phyloP scores from a whole-genome alignment of 2,888 invertebrate genomes.

The Ametastegia equiseti region DNA sequence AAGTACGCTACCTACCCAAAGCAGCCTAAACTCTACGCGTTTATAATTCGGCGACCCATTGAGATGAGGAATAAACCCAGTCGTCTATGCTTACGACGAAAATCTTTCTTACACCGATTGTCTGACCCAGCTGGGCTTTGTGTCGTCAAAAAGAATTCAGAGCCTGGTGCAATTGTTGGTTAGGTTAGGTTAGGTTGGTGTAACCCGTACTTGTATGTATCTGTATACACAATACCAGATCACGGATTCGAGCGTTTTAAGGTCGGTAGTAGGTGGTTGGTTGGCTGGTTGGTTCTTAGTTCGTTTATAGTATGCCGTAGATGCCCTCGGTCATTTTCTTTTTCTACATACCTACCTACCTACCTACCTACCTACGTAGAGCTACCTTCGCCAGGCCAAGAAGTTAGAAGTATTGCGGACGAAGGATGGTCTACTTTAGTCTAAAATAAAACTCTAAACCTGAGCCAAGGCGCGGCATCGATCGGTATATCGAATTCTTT shows the following conservation, averaged over 20 bases:
- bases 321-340: neutral
- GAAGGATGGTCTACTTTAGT: neutral
- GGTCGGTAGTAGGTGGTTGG: neutral
- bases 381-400: neutral
- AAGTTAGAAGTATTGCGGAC: conserved; percentile 5
- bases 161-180: neutral
- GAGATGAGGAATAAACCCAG: neutral
- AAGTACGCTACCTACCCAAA: no score
- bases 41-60: neutral
- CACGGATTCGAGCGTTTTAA: neutral
- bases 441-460: conserved; percentile 20
- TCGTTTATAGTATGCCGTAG: neutral
- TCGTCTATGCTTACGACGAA: neutral
- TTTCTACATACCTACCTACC: neutral
- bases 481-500: conserved; percentile 16
- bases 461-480: neutral
- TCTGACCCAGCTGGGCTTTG: neutral
- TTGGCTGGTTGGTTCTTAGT: neutral
- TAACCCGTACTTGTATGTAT: no score
- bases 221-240: conserved; percentile 1
- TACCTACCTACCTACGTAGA: no score
- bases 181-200: neutral
- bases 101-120: neutral
- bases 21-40: neutral
- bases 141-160: neutral